Evolutionary conservation across 2,888 invertebrate species (phyloP).

Genomic region (Oithona nana): DNA sequence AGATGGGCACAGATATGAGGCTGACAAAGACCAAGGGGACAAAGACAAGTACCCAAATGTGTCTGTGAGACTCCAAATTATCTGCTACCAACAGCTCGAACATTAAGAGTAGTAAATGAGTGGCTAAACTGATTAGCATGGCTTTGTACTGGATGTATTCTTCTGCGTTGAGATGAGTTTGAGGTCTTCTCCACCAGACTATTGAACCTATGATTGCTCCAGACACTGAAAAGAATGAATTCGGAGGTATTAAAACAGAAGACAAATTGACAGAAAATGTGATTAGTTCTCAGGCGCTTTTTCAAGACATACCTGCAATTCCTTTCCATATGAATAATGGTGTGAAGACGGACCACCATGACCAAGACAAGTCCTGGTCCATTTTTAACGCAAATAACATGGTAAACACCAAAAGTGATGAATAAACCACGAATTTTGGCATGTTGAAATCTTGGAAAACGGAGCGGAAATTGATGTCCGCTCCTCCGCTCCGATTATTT

Average conservation of each 20-base stretch:
- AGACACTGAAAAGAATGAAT: background rate
- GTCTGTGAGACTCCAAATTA: slow-evolving; percentile 66
- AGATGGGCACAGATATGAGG: slow-evolving; percentile 86
- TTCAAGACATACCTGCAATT: slow-evolving; percentile 19
- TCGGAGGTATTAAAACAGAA: background rate
- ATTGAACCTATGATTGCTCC: slow-evolving; percentile 14
- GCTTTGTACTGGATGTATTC: slow-evolving; percentile 94
- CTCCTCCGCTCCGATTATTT: slow-evolving; percentile 16
- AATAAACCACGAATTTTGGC: slow-evolving; percentile 93
- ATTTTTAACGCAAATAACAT: slow-evolving; percentile 70
- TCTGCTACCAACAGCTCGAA: slow-evolving; percentile 91
- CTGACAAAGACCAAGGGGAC: slow-evolving; percentile 91
- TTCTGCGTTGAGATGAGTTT: slow-evolving; percentile 69
- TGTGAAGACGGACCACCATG: slow-evolving; percentile 84
- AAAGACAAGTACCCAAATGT: slow-evolving; percentile 38
- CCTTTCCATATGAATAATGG: slow-evolving; percentile 97
- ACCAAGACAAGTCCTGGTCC: slow-evolving; percentile 68
- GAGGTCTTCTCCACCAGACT: slow-evolving; percentile 18
- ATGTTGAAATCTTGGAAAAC: slow-evolving; percentile 66
- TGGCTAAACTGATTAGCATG: slow-evolving; percentile 83
- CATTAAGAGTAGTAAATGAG: slow-evolving; percentile 83
- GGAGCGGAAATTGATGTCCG: slow-evolving; percentile 5
- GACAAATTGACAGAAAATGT: background rate
- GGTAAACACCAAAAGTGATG: slow-evolving; percentile 75
- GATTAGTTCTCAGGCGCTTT: background rate